Percentiles rank a stretch among this genome's conserved stretches.
phyloP scores from a whole-genome alignment of 2,113 vertebrate genomes.

The Pelecanoides urinatrix region DNA sequence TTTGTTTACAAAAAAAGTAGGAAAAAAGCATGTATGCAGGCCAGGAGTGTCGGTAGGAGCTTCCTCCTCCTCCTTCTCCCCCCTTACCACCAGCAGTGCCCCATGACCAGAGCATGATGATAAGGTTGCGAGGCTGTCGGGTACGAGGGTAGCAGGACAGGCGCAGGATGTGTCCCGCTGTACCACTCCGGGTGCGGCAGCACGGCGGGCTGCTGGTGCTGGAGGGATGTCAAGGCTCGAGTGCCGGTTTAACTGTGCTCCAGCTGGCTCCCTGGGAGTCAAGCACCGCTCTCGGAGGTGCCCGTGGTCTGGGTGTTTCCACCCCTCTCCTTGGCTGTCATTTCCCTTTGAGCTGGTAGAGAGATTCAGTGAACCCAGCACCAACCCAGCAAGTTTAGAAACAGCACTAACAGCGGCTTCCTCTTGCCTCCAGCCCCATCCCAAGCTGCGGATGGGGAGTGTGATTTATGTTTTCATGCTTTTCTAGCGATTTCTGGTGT shows the following conservation, averaged over 20 bases:
- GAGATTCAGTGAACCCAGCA: not conserved
- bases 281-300: not conserved
- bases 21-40: accelerated
- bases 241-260: not conserved
- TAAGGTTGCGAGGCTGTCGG: accelerated
- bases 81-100: not conserved
- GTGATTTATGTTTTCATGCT: constrained; percentile 37
- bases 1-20: not conserved
- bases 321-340: not conserved
- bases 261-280: not conserved
- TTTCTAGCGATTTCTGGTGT: constrained; percentile 31
- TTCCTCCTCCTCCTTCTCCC: not conserved
- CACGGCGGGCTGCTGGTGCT: not conserved
- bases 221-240: not conserved
- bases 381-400: not conserved
- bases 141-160: accelerated
- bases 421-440: not conserved
- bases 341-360: not conserved
- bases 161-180: accelerated
- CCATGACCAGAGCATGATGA: accelerated
- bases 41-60: not conserved
- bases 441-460: not conserved
- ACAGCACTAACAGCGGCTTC: not conserved
- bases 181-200: accelerated
- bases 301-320: accelerated